Percentiles rank a stretch among this genome's conserved stretches.
Evolutionary conservation across 2,888 invertebrate species (phyloP).

Genomic region (Plebejus argus): DNA sequence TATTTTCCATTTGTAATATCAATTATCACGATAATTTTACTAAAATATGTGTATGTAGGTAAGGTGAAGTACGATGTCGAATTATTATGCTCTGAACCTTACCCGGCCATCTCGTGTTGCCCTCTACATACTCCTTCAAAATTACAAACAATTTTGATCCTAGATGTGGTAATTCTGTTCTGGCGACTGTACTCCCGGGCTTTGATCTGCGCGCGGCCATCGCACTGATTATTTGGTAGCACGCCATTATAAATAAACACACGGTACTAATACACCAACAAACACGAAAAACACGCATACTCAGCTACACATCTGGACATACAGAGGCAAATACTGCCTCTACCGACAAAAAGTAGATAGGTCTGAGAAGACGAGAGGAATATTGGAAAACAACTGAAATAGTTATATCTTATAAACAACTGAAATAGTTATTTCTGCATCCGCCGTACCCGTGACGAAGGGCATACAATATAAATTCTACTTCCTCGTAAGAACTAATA

Average conservation of each 20-base stretch:
- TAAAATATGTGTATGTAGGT: too few species aligned
- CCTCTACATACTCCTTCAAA: too few species aligned
- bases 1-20: too few species aligned
- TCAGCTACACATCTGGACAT: not conserved
- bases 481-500: not conserved
- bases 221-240: constrained; percentile 28
- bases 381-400: too few species aligned
- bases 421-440: not conserved
- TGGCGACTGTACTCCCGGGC: not conserved
- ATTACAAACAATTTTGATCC: not conserved
- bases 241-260: constrained; percentile 27
- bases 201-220: constrained; percentile 26
- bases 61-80: too few species aligned
- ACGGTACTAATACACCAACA: not conserved
- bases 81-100: too few species aligned
- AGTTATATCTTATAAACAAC: too few species aligned
- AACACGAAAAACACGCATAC: not conserved
- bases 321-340: too few species aligned
- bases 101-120: too few species aligned
- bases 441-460: not conserved
- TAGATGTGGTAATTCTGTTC: not conserved
- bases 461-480: not conserved
- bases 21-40: too few species aligned
- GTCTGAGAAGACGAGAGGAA: too few species aligned
- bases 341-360: too few species aligned